Base-by-base conservation (phyloP, 2,888 invertebrate species). In the Cryptus armator region DNA sequence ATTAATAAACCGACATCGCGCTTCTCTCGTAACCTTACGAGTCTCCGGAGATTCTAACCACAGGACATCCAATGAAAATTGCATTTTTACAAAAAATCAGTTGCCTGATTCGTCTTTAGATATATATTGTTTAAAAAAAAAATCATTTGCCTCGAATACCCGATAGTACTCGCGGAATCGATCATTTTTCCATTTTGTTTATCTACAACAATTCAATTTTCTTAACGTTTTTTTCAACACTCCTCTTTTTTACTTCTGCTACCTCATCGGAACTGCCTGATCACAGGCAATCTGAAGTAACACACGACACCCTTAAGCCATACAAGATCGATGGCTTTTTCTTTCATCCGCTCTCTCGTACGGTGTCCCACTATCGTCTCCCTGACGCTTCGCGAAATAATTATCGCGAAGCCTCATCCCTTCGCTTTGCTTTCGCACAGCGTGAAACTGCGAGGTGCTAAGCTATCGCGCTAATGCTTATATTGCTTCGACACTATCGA, bases 291-390 rank as follows among this genome's bases (percentile, higher is more conserved):
- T 82, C 70, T 71, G 62, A 68, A 82, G 66, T 67, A 74, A 85
- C 74, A 48, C 66, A 71, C 66, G 75, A 79, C 74, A 82, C 44
- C 79, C 71, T 44, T 79, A 72, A 82, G 75, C 71, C 67, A 12
- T 16, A 71, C 29, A 85, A 85, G 85, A 85, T 82, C 75, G 85
- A 85, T 85, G 75, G 53, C 85, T 76, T 56, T 72, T 70, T 79
- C 81, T 43, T 75, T 79, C 70, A 59, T 64, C 53, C 66, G 66
- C 70, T 78, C 37, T 3, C 9, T 16, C 53, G 29, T 43, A 43
- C 29, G 56, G n/a, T 53, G 71, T 77, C 56, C 70, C 51, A 66
- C 10, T 44, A 12, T 44, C 64, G n/a, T 64, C 66, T 64, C 56
- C 68, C 59, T 19, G 56, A 66, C 24, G 48, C 71, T 66, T 37